phyloP scores from a whole-genome alignment of 2,888 invertebrate genomes.

The Oasisia sp. region DNA sequence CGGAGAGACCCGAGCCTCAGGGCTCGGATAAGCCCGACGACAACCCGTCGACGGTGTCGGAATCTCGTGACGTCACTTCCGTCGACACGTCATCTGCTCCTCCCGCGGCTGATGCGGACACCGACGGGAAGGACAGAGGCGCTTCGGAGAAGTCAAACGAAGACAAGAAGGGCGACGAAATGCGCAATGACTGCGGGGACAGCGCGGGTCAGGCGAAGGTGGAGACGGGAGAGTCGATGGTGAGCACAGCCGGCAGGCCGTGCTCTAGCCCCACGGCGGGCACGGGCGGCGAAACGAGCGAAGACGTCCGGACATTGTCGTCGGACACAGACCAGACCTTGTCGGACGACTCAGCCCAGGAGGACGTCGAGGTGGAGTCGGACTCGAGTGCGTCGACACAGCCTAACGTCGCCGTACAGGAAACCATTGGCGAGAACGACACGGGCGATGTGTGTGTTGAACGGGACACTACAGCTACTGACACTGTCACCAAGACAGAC shows the following conservation, averaged over 20 bases:
- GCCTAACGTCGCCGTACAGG: not conserved
- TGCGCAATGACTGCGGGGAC: not conserved
- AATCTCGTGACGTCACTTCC: not conserved
- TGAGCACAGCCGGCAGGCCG: not conserved
- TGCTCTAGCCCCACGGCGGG: not conserved
- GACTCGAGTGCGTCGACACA: not conserved
- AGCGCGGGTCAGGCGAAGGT: not conserved
- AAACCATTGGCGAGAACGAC: not conserved
- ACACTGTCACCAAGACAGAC: not conserved
- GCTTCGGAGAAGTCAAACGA: not conserved
- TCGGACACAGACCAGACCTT: not conserved
- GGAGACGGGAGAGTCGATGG: not conserved
- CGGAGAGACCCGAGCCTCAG: not conserved
- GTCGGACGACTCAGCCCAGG: not conserved
- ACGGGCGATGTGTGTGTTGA: not conserved
- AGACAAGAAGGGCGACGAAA: not conserved
- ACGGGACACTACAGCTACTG: not conserved
- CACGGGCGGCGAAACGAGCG: not conserved
- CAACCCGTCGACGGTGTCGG: not conserved
- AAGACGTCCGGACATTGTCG: not conserved
- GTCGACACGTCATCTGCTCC: not conserved
- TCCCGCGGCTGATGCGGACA: not conserved
- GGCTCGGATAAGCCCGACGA: not conserved
- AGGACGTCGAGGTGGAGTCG: not conserved
- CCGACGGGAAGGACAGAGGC: not conserved